Base-by-base conservation (phyloP, 2,113 vertebrate species). In the Verasper variegatus region DNA sequence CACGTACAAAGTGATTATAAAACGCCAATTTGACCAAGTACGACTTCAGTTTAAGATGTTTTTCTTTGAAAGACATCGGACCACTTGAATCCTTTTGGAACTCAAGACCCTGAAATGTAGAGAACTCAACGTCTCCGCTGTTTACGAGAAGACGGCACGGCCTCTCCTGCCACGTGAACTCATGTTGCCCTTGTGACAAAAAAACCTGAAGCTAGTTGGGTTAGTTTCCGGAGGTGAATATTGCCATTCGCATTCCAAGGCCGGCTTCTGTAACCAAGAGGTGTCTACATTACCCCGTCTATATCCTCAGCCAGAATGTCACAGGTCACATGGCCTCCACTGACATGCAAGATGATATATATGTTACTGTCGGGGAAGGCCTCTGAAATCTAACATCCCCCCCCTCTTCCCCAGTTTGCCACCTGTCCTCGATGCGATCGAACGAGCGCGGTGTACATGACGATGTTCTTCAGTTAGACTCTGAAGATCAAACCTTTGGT, bases 301-400 rank as follows among this genome's bases (percentile, higher is more conserved):
- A 86, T 91, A 90, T 88, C 75, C 86, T 83, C 80, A 58, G 47
- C 35, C 4, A 54, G 85, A 87, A 92, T 88, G 86, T 87, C 86
- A 78, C 52, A 67, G 88, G 76, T 83, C 78, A 79, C 71, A 80
- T 80, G 80, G 82, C 63, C 31, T 31, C 31, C 31, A 14, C 74
- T 91, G 76, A 84, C 89, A 83, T 84, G 83, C 81, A 80, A 75
- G 49, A n/a, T 88, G 82, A 91, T 86, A 85, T 78, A 81, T 92
- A 80, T 81, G 74, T 80, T 86, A 82, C 80, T 83, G 76, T 77
- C 45, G 4, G 80, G 40, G 35, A 80, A 20, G 66, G 70, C 71
- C 80, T 84, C 78, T 84, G 79, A 86, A 88, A 87, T 71, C 63
- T 47, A 24, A 68, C 65, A 21, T 80, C 61, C 49, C 49, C 42